Evolutionary conservation across 2,888 invertebrate genomes (phyloP).

Genomic region (Nomada hirtipes): DNA sequence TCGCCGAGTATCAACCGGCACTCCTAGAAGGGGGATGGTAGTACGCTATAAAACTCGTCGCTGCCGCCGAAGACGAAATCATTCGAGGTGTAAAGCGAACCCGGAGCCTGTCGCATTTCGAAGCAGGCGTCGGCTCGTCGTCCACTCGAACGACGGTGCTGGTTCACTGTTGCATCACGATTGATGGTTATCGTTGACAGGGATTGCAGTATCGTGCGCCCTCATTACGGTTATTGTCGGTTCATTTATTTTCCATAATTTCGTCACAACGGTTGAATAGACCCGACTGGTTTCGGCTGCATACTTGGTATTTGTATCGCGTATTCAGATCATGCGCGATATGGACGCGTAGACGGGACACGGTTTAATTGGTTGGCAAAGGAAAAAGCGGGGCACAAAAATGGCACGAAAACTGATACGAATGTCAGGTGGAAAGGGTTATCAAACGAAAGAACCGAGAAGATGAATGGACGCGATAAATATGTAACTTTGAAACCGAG

Average conservation of each 20-base stretch:
- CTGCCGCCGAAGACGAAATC: slow-evolving; percentile 54
- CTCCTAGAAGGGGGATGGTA: slow-evolving; percentile 20
- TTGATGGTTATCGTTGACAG: not conserved
- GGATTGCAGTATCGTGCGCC: not conserved
- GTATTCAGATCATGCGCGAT: not conserved
- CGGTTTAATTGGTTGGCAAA: not conserved
- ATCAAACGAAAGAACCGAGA: slow-evolving; percentile 5
- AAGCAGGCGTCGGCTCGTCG: not conserved
- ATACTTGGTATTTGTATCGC: not conserved
- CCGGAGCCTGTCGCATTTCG: slow-evolving; percentile 9
- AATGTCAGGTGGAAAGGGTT: not conserved
- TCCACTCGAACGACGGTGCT: not conserved
- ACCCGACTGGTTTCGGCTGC: not conserved
- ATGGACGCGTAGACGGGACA: not conserved
- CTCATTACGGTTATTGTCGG: not conserved
- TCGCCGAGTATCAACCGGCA: slow-evolving; percentile 40
- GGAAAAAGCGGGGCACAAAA: not conserved
- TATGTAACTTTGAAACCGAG: not conserved
- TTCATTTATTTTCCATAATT: not conserved
- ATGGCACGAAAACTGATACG: not conserved
- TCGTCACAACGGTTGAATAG: not conserved
- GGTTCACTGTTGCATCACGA: not conserved
- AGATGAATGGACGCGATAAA: slow-evolving; percentile 28
- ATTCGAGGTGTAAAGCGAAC: slow-evolving; percentile 60
- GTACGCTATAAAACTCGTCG: slow-evolving; percentile 72